phyloP scores from a whole-genome alignment of 2,113 vertebrate genomes.

The Vicugna pacos region DNA sequence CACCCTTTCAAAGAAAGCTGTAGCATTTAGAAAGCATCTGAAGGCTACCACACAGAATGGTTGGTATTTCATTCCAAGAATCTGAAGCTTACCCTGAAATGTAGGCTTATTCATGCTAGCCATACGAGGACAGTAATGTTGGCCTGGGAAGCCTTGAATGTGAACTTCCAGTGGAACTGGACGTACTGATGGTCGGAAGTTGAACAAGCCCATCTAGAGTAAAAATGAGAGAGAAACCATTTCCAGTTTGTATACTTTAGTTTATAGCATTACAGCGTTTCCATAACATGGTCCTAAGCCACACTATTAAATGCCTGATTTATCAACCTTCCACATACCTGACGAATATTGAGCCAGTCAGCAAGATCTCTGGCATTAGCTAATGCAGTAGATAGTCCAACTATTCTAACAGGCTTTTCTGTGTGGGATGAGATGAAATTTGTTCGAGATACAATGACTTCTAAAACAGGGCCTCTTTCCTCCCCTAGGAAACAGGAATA shows the following conservation, averaged over 20 bases:
- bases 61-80: background rate
- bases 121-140: slow-evolving; percentile 99
- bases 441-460: slow-evolving; percentile 98
- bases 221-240: slow-evolving; percentile 57
- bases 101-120: slow-evolving; percentile 99
- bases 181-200: slow-evolving; percentile 98
- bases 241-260: slow-evolving; percentile 55
- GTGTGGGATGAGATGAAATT: slow-evolving; percentile 99
- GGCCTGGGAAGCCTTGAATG: slow-evolving; percentile 98
- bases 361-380: slow-evolving; percentile 98
- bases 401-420: slow-evolving; percentile 93
- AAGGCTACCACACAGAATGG: slow-evolving; percentile 22
- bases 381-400: slow-evolving; percentile 97
- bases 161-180: slow-evolving; percentile 98
- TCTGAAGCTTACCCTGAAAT: slow-evolving; percentile 92
- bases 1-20: slow-evolving; percentile 63
- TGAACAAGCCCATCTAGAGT: slow-evolving; percentile 97
- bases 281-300: background rate
- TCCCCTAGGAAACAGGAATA: slow-evolving; percentile 90
- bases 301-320: background rate
- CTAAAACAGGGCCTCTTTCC: slow-evolving; percentile 97
- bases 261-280: slow-evolving; percentile 29
- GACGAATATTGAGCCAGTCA: slow-evolving; percentile 97
- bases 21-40: slow-evolving; percentile 68
- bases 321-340: slow-evolving; percentile 87